A percentile compares a stretch with the other conserved stretches of the same genome.
Conservation (phyloP, 64 coral and sea anemone species). For the Trachythela sp. region DNA sequence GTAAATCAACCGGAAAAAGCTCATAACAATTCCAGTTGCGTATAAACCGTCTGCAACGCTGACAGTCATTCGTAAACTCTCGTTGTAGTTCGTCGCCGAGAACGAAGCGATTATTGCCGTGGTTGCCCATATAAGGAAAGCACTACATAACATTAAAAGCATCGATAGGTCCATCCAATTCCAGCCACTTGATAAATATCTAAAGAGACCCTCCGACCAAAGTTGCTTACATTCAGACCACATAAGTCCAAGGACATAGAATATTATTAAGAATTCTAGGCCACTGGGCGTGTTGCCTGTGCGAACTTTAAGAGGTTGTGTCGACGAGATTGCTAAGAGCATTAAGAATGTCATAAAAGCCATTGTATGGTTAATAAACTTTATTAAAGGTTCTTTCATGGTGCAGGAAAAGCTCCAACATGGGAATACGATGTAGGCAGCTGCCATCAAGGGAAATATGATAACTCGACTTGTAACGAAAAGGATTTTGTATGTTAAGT, state of each 20-base stretch:
- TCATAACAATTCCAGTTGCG: slow-evolving; percentile 77
- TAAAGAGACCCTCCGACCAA: slow-evolving; percentile 53
- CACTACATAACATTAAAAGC: slow-evolving; percentile 67
- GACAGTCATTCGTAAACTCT: slow-evolving; percentile 25
- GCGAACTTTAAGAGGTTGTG: slow-evolving; percentile 61
- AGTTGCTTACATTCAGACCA: slow-evolving; percentile 93
- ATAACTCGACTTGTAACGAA: slow-evolving; percentile 77
- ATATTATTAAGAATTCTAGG: slow-evolving; percentile 61
- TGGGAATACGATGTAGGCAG: slow-evolving; percentile 75
- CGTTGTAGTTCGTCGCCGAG: not conserved
- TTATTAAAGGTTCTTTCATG: slow-evolving; percentile 83
- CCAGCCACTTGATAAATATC: slow-evolving; percentile 86
- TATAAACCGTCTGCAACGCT: slow-evolving; percentile 82
- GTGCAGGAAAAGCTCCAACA: slow-evolving; percentile 62
- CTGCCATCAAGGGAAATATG: slow-evolving; percentile 75
- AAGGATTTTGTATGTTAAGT: slow-evolving; percentile 58
- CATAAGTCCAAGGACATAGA: slow-evolving; percentile 83
- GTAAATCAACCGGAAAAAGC: slow-evolving; percentile 89
- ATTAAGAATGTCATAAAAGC: slow-evolving; percentile 77
- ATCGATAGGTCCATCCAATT: slow-evolving; percentile 99
- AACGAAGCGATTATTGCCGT: slow-evolving; percentile 22
- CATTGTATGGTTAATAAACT: slow-evolving; percentile 90
- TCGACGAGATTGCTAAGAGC: slow-evolving; percentile 67
- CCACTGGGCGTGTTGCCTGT: slow-evolving; percentile 58
- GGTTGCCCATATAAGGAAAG: slow-evolving; percentile 70